A percentile compares a stretch with the other conserved stretches of the same genome.
Conservation (phyloP, 2,113 vertebrate species). For the Alexandromys fortis region DNA sequence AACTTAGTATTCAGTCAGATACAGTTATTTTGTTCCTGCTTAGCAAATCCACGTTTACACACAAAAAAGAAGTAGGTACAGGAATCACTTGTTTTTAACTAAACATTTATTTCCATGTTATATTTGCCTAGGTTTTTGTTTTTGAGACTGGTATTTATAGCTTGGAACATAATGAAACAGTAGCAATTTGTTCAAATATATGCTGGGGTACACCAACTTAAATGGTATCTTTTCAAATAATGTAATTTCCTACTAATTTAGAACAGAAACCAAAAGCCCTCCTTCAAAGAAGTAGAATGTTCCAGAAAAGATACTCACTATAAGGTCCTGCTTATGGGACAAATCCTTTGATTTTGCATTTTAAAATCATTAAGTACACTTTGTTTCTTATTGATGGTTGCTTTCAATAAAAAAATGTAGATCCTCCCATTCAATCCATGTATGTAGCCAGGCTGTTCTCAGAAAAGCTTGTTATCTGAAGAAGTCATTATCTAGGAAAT, state of each 20-base stretch:
- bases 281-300: not conserved
- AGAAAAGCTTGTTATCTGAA: conserved; percentile 5
- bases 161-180: not conserved
- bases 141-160: not conserved
- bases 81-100: not conserved
- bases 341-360: conserved; percentile 46
- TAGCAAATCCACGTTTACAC: not conserved
- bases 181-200: not conserved
- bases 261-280: conserved; percentile 17
- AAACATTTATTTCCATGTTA: not conserved
- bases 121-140: not conserved
- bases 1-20: not conserved
- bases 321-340: not conserved
- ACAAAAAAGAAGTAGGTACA: not conserved
- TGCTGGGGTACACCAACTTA: not conserved
- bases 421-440: not conserved
- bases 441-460: not conserved
- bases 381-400: conserved; percentile 56
- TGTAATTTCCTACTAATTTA: not conserved
- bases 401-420: conserved; percentile 48
- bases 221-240: conserved; percentile 32
- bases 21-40: not conserved
- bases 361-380: conserved; percentile 47
- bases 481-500: conserved; percentile 9
- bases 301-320: not conserved